Evolutionary conservation across 2,113 vertebrate genomes (phyloP).

Genomic region (Grammomys dolichurus): DNA sequence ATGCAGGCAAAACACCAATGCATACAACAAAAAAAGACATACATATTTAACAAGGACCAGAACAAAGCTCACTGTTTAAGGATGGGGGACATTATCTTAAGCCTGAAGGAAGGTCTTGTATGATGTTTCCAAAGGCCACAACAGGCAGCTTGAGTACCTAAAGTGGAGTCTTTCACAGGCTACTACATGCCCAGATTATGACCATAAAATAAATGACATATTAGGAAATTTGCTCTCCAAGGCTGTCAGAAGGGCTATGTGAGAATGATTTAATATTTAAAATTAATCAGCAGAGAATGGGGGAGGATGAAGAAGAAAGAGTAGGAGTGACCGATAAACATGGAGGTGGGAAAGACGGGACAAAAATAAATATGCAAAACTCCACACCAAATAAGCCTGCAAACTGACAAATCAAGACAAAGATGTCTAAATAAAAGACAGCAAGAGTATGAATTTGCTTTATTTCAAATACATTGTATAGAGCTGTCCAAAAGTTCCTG

Average conservation of each 20-base stretch:
- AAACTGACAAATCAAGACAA: neutral
- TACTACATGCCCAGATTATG: neutral
- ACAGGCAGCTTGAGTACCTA: neutral
- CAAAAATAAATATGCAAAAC: neutral
- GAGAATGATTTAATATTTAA: neutral
- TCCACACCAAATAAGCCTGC: neutral
- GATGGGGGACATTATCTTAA: neutral
- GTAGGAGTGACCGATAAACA: neutral
- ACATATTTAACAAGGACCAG: neutral
- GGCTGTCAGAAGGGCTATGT: neutral
- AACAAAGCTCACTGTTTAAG: neutral
- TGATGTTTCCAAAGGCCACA: neutral
- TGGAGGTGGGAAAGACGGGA: neutral
- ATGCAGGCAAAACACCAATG: too few relatives aligned
- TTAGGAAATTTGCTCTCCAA: neutral
- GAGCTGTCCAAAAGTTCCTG: neutral
- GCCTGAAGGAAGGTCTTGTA: neutral
- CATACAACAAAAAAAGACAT: neutral
- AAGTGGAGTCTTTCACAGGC: neutral
- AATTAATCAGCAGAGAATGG: neutral
- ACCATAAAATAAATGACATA: neutral
- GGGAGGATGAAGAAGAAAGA: neutral
- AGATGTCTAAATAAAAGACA: neutral
- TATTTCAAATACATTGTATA: constrained; percentile 3
- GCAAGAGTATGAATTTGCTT: neutral